These are phyloP conservation scores for Cotesia typhae DNA, from an alignment of 1,140 invertebrate species.

Conservation along the genomic window DNA sequence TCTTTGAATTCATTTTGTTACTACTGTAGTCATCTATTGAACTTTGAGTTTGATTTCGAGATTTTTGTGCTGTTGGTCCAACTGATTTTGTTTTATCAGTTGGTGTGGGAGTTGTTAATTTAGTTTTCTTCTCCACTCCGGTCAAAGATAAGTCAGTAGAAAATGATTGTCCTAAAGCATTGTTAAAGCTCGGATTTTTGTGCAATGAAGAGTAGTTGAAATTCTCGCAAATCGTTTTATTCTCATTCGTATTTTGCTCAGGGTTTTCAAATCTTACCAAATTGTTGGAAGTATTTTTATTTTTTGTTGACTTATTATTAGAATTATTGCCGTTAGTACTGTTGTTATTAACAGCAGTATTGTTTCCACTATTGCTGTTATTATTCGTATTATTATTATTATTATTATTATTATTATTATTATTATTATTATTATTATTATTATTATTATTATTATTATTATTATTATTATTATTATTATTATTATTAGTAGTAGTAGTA, in stretches of 20 bases:
- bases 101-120: no score
- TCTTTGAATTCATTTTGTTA: no score
- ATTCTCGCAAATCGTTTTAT: slow-evolving; percentile 58
- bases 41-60: no score
- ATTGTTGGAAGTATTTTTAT: slow-evolving; percentile 45
- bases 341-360: slow-evolving; percentile 46
- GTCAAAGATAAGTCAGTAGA: no score
- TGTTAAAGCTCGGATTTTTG: slow-evolving; percentile 50
- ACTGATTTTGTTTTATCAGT: no score
- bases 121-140: no score
- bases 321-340: slow-evolving; percentile 7
- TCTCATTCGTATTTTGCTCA: slow-evolving; percentile 47
- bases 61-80: no score
- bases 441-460: slow-evolving; percentile 40
- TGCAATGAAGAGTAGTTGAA: slow-evolving; percentile 56
- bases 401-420: slow-evolving; percentile 44
- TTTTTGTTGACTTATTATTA: background rate
- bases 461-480: slow-evolving; percentile 29
- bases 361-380: slow-evolving; percentile 9
- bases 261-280: slow-evolving; percentile 52
- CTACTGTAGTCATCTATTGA: no score
- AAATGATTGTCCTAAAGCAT: slow-evolving; percentile 27
- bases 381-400: slow-evolving; percentile 15
- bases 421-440: slow-evolving; percentile 17
- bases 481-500: slow-evolving; percentile 42